phyloP scores from a whole-genome alignment of 2,113 vertebrate genomes.

The Ellobius talpinus region DNA sequence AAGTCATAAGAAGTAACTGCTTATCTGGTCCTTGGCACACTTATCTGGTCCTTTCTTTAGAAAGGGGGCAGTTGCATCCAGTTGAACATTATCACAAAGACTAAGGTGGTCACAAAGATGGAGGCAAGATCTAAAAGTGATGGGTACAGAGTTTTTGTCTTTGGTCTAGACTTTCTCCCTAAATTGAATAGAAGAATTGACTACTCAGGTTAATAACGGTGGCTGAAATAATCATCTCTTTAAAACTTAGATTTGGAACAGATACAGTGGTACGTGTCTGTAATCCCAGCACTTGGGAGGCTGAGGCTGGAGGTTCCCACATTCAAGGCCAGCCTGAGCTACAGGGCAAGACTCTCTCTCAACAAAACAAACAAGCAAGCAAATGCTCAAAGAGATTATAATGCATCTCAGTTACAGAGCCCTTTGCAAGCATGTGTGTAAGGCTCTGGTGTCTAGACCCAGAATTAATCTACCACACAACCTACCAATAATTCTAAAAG shows the following conservation, averaged over 20 bases:
- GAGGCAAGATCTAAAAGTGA: not conserved
- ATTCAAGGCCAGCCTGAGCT: not conserved
- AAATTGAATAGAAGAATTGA: not conserved
- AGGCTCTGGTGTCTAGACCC: not conserved
- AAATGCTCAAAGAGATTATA: not conserved
- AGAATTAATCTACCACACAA: too few relatives aligned
- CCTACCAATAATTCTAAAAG: not conserved
- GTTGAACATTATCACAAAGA: not conserved
- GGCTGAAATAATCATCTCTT: not conserved
- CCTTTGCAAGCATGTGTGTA: too few relatives aligned
- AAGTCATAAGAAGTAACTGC: not conserved
- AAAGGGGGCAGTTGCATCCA: not conserved
- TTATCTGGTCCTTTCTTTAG: not conserved
- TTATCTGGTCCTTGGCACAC: not conserved
- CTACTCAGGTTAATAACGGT: not conserved
- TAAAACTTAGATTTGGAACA: not conserved
- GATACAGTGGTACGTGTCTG: not conserved
- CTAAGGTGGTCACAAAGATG: not conserved
- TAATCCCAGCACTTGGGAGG: not conserved
- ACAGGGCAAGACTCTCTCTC: not conserved
- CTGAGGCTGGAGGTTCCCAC: not conserved
- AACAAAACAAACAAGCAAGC: not conserved
- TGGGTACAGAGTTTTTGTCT: not conserved
- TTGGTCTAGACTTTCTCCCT: not conserved
- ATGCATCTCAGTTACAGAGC: not conserved